Evolutionary conservation across 1,140 invertebrate species (phyloP).

Genomic region (Drosophila nigromelanica): DNA sequence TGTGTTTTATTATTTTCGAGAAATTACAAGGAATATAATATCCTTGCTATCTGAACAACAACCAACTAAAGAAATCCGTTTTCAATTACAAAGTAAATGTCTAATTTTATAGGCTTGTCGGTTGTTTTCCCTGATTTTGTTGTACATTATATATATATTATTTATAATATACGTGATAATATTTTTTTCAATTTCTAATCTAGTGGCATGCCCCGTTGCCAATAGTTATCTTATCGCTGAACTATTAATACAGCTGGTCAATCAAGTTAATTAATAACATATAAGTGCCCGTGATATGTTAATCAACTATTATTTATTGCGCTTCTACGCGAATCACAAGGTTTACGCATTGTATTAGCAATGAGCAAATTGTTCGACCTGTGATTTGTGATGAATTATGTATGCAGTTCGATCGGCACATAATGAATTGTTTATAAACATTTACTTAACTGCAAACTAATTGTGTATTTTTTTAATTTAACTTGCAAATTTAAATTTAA

Average conservation of each 20-base stretch:
- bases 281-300: constrained; percentile 49
- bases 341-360: constrained; percentile 32
- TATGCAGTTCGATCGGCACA: not conserved
- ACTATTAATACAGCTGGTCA: constrained; percentile 33
- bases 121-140: no score
- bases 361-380: constrained; percentile 15
- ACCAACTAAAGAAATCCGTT: no score
- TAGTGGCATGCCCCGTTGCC: not conserved
- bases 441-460: constrained; percentile 2
- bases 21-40: no score
- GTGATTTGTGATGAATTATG: constrained; percentile 10
- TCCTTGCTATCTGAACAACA: no score
- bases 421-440: constrained; percentile 19
- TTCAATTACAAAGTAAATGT: no score
- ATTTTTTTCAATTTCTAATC: not conserved
- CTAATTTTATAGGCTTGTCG: no score
- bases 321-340: constrained; percentile 41
- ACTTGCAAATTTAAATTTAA: not conserved
- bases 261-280: constrained; percentile 57
- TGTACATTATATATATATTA: no score
- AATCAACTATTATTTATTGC: constrained; percentile 65
- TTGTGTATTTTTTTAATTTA: not conserved
- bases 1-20: no score
- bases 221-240: constrained; percentile 31
- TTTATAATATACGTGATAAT: no score